Conservation (phyloP, 2,797 vertebrate genomes). For the Trachops cirrhosus region DNA sequence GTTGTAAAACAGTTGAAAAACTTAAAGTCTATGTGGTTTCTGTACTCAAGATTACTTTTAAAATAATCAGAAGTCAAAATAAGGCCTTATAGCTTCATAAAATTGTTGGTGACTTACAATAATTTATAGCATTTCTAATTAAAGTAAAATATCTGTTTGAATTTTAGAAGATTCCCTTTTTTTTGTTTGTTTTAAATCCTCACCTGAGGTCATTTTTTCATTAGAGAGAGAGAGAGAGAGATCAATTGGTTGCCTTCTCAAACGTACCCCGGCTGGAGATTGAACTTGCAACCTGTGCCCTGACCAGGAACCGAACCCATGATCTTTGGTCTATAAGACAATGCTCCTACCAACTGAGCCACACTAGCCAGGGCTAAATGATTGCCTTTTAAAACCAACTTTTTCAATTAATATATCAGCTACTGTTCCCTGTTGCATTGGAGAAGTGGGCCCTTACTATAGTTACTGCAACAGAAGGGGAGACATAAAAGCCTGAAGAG, state of each 20-base stretch:
- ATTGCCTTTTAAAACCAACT: not conserved
- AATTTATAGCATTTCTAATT: constrained; percentile 23
- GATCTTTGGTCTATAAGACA: too few relatives aligned
- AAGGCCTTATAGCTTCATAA: not conserved
- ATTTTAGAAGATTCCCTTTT: not conserved
- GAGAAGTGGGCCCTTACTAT: not conserved
- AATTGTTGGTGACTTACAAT: not conserved
- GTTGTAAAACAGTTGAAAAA: not conserved
- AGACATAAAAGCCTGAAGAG: not conserved
- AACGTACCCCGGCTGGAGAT: too few relatives aligned
- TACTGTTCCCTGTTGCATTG: not conserved
- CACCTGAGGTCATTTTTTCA: too few relatives aligned
- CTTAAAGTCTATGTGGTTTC: not conserved
- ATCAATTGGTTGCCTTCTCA: too few relatives aligned
- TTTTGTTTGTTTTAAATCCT: too few relatives aligned
- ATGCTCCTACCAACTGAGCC: too few relatives aligned
- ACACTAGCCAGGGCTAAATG: not conserved
- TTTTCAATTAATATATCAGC: not conserved
- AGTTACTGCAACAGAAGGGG: not conserved
- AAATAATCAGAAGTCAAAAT: not conserved
- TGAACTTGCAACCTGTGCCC: too few relatives aligned
- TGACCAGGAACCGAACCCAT: too few relatives aligned
- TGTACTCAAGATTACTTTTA: not conserved
- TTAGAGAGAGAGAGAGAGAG: too few relatives aligned
- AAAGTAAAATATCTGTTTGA: constrained; percentile 18